A percentile compares a stretch with the other conserved stretches of the same genome.
These are phyloP conservation scores for Misgurnus mizolepis DNA, from an alignment of 2,113 vertebrate genomes.

Conservation along the genomic window DNA sequence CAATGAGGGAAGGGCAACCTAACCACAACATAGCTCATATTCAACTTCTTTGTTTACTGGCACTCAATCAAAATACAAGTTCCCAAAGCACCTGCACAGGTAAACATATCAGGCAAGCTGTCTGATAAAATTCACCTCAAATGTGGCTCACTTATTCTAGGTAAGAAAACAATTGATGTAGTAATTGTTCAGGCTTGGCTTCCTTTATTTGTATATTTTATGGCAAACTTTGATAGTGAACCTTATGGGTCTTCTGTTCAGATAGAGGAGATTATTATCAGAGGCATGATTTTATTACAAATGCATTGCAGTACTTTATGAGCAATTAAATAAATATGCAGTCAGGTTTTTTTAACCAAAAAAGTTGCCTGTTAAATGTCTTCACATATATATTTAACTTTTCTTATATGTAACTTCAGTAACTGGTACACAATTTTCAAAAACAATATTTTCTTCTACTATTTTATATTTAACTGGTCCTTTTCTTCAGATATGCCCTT, in stretches of 20 bases:
- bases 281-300: neutral
- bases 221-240: neutral
- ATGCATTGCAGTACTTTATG: neutral
- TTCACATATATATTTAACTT: too few species aligned
- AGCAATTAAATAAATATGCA: too few species aligned
- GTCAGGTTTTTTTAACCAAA: neutral
- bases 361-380: too few species aligned
- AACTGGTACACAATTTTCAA: too few species aligned
- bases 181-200: neutral
- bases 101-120: constrained; percentile 44
- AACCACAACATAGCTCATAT: constrained; percentile 67
- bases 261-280: neutral
- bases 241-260: neutral
- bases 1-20: constrained; percentile 64
- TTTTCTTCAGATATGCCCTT: too few species aligned
- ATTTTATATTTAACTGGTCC: too few species aligned
- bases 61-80: constrained; percentile 73
- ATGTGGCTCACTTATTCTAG: constrained; percentile 16
- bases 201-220: neutral
- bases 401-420: too few species aligned
- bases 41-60: constrained; percentile 77
- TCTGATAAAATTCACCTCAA: neutral
- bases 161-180: constrained; percentile 3
- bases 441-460: too few species aligned
- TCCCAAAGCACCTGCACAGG: constrained; percentile 55